Conservation (phyloP, 1,140 invertebrate species). For the Sarcophaga bullata region DNA sequence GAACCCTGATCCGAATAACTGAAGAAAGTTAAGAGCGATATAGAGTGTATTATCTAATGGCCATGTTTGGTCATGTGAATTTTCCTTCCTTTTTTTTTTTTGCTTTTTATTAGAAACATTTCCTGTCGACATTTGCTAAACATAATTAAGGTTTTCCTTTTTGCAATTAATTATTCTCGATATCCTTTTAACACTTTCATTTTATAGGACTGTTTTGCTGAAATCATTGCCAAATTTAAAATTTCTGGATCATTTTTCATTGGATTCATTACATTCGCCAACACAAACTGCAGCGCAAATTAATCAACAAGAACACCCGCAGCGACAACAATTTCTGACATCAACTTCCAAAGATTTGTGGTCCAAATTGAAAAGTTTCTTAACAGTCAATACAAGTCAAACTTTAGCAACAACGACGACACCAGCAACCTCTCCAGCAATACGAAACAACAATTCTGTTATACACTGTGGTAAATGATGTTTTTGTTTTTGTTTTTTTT, state of each 20-base stretch:
- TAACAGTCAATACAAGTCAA: background rate
- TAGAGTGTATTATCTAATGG: too few relatives aligned
- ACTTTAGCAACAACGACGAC: constrained; percentile 1
- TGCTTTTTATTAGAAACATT: too few relatives aligned
- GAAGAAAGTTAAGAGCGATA: too few relatives aligned
- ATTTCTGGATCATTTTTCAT: constrained; percentile 35
- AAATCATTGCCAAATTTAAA: constrained; percentile 12
- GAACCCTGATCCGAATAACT: too few relatives aligned
- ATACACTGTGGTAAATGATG: background rate
- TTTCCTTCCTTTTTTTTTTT: too few relatives aligned
- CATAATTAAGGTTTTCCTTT: too few relatives aligned
- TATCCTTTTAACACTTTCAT: too few relatives aligned
- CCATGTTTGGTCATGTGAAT: too few relatives aligned
- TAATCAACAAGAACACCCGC: background rate
- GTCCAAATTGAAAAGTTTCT: constrained; percentile 17
- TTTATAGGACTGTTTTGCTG: background rate
- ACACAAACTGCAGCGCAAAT: background rate
- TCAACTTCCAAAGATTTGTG: constrained; percentile 31
- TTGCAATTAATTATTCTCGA: too few relatives aligned
- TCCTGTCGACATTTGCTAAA: too few relatives aligned
- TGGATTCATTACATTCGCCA: constrained; percentile 5
- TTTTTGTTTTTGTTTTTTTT: background rate
- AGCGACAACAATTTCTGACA: background rate
- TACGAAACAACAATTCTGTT: background rate
- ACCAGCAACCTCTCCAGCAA: background rate